Conservation (phyloP, 2,888 invertebrate species). For the Habroteleia sp. region DNA sequence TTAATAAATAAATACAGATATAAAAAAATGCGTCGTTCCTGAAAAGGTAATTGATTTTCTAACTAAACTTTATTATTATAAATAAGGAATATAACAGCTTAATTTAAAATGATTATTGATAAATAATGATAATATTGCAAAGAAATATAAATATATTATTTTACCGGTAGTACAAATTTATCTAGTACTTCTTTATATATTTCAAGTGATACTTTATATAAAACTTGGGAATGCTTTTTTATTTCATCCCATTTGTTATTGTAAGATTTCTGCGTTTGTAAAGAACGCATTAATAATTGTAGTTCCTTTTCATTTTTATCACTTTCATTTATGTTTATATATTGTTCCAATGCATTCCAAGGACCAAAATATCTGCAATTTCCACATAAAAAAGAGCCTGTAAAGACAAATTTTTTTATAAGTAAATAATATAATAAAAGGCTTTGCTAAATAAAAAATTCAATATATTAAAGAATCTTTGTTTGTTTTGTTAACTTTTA, state of each 20-base stretch:
- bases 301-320: slow-evolving; percentile 71
- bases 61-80: no score
- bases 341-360: slow-evolving; percentile 84
- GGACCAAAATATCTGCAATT: slow-evolving; percentile 86
- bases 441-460: no score
- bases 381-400: slow-evolving; percentile 88
- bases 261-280: slow-evolving; percentile 77
- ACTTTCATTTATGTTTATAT: slow-evolving; percentile 78
- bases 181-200: slow-evolving; percentile 81
- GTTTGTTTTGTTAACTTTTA: no score
- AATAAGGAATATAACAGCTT: no score
- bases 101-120: no score
- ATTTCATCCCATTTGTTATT: slow-evolving; percentile 82
- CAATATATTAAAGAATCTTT: no score
- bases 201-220: slow-evolving; percentile 81
- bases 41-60: no score
- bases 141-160: slow-evolving; percentile 36
- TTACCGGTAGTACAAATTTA: slow-evolving; percentile 84
- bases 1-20: no score
- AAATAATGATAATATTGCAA: background rate
- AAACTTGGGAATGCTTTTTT: slow-evolving; percentile 79
- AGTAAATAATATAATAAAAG: no score
- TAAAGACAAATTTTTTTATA: no score
- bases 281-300: slow-evolving; percentile 61
- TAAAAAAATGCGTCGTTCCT: no score